These are phyloP conservation scores for Pseudomyrmex dendroicus DNA, from an alignment of 1,140 invertebrate species.

Conservation along the genomic window DNA sequence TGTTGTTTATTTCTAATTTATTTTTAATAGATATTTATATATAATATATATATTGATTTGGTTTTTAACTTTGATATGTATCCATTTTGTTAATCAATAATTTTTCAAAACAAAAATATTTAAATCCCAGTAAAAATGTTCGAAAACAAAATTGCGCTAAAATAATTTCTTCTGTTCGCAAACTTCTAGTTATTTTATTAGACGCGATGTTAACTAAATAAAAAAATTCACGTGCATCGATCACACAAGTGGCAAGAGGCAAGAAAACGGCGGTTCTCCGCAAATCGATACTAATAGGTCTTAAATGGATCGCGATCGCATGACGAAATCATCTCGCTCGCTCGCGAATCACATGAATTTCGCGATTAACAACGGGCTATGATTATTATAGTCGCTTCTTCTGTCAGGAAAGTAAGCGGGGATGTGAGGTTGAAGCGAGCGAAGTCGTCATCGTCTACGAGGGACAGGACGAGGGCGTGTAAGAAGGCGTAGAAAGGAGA, in stretches of 20 bases:
- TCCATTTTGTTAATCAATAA: too few relatives aligned
- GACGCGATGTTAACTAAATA: not conserved
- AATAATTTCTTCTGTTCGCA: too few relatives aligned
- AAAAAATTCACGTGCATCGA: not conserved
- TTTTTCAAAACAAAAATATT: too few relatives aligned
- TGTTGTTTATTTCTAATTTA: too few relatives aligned
- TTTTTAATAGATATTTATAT: too few relatives aligned
- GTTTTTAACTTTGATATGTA: too few relatives aligned
- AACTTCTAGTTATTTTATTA: not conserved
- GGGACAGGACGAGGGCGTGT: conserved; percentile 57
- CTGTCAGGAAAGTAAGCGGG: not conserved
- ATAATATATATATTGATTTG: too few relatives aligned
- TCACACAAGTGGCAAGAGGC: not conserved
- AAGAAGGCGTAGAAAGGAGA: not conserved
- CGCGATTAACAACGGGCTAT: conserved; percentile 3
- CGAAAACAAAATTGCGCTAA: too few relatives aligned
- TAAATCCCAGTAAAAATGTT: too few relatives aligned
- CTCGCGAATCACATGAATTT: conserved; percentile 28
- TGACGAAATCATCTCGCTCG: conserved; percentile 25
- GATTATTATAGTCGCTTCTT: conserved; percentile 10
- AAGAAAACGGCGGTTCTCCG: not conserved
- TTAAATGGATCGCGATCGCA: conserved; percentile 10
- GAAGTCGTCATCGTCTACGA: conserved; percentile 34
- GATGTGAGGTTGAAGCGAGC: conserved; percentile 16
- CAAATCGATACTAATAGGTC: not conserved